These are phyloP conservation scores for Keiferia lycopersicella DNA, from an alignment of 2,888 invertebrate species.

Conservation along the genomic window DNA sequence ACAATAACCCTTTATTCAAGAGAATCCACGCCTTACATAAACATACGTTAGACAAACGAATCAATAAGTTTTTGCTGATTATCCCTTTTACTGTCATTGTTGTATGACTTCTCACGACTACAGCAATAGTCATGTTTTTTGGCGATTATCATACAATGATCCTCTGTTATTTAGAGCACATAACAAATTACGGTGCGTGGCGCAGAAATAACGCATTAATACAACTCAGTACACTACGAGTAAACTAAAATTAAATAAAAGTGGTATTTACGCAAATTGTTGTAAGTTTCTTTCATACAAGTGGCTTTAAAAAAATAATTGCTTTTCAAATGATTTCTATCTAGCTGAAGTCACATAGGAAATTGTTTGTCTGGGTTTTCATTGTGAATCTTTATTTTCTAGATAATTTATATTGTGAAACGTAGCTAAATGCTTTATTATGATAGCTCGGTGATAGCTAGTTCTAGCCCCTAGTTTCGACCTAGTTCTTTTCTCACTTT, in stretches of 20 bases:
- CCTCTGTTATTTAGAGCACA: slow-evolving; percentile 3
- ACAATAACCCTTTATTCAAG: slow-evolving; percentile 1
- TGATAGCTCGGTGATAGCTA: no score
- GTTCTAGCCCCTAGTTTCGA: background rate
- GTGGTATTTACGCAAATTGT: no score
- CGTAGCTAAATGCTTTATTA: no score
- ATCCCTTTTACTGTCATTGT: slow-evolving; percentile 1
- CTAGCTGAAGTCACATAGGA: no score
- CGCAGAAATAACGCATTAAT: background rate
- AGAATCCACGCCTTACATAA: background rate
- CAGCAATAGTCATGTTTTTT: background rate
- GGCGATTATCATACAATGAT: slow-evolving; percentile 5
- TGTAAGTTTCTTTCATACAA: no score
- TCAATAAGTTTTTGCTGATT: slow-evolving; percentile 12
- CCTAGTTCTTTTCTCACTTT: background rate
- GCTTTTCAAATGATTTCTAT: no score
- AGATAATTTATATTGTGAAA: no score
- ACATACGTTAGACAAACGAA: background rate
- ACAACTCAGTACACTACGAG: background rate
- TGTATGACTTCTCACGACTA: slow-evolving; percentile 1
- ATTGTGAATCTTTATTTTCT: no score
- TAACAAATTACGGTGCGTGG: background rate
- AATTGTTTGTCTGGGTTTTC: no score
- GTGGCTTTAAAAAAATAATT: no score
- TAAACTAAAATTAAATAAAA: background rate